These are phyloP conservation scores for Cyrtonyx montezumae DNA, from an alignment of 2,113 vertebrate species.

Conservation along the genomic window DNA sequence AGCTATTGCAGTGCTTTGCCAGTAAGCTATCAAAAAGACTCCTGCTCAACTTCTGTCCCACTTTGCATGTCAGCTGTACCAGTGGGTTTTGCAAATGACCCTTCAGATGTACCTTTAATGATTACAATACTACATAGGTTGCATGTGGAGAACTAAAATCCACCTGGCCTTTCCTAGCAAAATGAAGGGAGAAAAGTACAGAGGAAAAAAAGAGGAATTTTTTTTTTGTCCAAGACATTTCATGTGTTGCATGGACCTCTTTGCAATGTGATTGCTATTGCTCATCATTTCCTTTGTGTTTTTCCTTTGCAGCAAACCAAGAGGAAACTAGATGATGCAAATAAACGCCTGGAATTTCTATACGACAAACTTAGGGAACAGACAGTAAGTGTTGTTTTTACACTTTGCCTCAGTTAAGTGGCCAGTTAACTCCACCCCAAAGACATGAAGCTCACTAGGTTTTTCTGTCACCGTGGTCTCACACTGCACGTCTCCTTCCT, in stretches of 20 bases:
- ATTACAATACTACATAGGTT: background rate
- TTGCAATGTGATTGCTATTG: background rate
- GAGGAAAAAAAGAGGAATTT: background rate
- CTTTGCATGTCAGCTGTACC: background rate
- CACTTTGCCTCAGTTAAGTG: background rate
- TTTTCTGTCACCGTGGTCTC: too few relatives aligned
- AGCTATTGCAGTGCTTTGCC: background rate
- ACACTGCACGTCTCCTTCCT: background rate
- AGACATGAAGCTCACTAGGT: too few relatives aligned
- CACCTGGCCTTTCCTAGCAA: background rate
- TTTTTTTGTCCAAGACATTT: background rate
- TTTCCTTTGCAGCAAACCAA: conserved; percentile 90
- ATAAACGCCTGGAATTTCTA: conserved; percentile 92
- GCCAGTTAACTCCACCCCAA: too few relatives aligned
- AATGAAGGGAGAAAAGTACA: background rate
- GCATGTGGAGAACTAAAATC: background rate
- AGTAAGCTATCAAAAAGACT: background rate
- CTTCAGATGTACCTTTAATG: background rate
- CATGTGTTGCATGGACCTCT: background rate
- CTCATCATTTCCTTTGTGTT: background rate
- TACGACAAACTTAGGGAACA: conserved; percentile 97
- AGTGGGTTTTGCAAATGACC: background rate
- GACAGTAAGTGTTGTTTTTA: conserved; percentile 82
- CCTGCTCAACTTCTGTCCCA: background rate
- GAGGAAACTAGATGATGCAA: conserved; percentile 97